phyloP scores from a whole-genome alignment of 2,113 vertebrate species.

The Onychostruthus taczanowskii region DNA sequence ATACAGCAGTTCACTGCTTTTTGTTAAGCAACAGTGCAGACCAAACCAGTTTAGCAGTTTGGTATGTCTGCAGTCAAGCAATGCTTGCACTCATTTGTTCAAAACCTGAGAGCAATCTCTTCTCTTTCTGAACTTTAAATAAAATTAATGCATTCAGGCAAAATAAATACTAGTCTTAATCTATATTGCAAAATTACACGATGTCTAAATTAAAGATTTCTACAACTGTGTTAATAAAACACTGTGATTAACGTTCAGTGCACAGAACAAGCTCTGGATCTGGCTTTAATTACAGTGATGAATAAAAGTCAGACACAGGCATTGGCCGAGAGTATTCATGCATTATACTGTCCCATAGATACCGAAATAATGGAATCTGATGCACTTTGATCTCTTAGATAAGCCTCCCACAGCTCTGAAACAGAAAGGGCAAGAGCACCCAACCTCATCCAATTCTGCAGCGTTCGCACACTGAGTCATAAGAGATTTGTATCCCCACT shows the following conservation, averaged over 20 bases:
- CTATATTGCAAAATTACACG: not conserved
- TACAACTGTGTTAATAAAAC: not conserved
- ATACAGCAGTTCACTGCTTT: not conserved
- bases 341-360: slow-evolving; percentile 24
- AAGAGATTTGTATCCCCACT: not conserved
- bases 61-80: not conserved
- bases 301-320: slow-evolving; percentile 35
- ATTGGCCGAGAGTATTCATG: slow-evolving; percentile 19
- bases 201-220: not conserved
- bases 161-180: not conserved
- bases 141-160: not conserved
- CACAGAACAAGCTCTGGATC: slow-evolving; percentile 16
- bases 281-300: slow-evolving; percentile 46
- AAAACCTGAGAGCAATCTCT: not conserved
- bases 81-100: not conserved
- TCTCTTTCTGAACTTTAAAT: not conserved
- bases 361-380: slow-evolving; percentile 31
- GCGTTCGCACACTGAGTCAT: not conserved
- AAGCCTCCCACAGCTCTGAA: not conserved
- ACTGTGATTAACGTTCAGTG: not conserved
- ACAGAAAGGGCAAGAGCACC: slow-evolving; percentile 30
- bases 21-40: slow-evolving; percentile 15
- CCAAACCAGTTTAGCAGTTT: slow-evolving; percentile 38
- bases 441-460: slow-evolving; percentile 22
- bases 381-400: slow-evolving; percentile 42